Evolutionary conservation across 2,113 vertebrate genomes (phyloP), one percentile per base, ranked within the genome.

Genomic region (Sisor rabdophorus): DNA sequence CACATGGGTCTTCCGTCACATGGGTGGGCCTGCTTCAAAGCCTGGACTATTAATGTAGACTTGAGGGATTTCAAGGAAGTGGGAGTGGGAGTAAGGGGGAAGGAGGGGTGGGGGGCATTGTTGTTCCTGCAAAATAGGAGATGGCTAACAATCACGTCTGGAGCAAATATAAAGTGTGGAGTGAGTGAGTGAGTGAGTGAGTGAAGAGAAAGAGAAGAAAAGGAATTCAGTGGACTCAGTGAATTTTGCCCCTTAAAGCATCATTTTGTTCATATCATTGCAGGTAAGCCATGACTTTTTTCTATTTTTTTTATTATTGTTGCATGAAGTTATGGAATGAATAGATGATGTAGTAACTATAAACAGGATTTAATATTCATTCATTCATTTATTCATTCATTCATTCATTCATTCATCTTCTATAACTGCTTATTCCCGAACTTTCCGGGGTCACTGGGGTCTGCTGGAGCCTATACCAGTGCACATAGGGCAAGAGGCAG

Each of bases 121-220:
- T 86, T 89, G 86, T 89, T 86, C 79, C 76, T 44, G 68, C 0
- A 56, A 84, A 81, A 50, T 50, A 91, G 91, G 89, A 92, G 92
- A 91, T 90, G 84, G 89, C 87, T 84, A 87, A 87, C 80, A 80
- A 76, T 58, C 52, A 28, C 52, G 48, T 76, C 55, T 72, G 76
- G 82, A 59, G 16, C 47, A 50, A 69, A 82, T 78, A 87, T 83
- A 81, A 78, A 86, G 81, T 73, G 80, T 73, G 59, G 47, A 79
- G 48, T 81, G 81, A 88, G 86, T 82, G 61, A 75, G 74, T 80
- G 56, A 85, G 85, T 77, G 86, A 83, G 84, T 79, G n/a, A n/a
- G n/a, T n/a, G n/a, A n/a, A n/a, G n/a, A n/a, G n/a, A n/a, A n/a
- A n/a, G n/a, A n/a, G n/a, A 71, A 52, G 58, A 73, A 82, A 74